Conservation (phyloP, 2,797 vertebrate genomes). For the Sylvia borin region DNA sequence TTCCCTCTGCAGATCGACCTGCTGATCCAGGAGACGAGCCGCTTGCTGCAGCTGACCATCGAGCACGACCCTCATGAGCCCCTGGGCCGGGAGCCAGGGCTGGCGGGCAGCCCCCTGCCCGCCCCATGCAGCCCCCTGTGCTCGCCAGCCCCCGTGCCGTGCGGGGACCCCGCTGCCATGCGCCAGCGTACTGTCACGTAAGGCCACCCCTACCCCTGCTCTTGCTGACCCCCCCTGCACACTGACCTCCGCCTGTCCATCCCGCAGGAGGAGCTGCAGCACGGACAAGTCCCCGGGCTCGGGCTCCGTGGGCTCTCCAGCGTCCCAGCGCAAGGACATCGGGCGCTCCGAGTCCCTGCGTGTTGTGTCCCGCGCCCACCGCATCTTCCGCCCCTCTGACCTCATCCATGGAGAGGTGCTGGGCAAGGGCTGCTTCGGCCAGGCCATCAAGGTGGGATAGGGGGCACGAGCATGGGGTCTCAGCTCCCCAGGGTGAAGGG, state of each 20-base stretch:
- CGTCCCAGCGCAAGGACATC: constrained; percentile 89
- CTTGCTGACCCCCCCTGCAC: accelerated
- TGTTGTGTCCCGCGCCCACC: constrained; percentile 85
- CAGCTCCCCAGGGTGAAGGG: accelerated
- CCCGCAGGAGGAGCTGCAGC: constrained; percentile 89
- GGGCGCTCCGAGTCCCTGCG: constrained; percentile 93
- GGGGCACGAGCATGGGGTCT: accelerated
- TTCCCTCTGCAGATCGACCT: constrained; percentile 85
- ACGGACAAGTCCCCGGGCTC: constrained; percentile 92
- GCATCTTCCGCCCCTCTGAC: constrained; percentile 96
- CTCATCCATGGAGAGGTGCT: constrained; percentile 97
- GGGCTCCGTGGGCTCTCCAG: constrained; percentile 83
- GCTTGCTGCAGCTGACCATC: constrained; percentile 93
- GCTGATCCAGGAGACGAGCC: constrained; percentile 94
- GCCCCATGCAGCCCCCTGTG: constrained; percentile 70
- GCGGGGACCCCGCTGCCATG: constrained; percentile 72
- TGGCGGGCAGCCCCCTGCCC: constrained; percentile 76
- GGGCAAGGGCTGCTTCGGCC: constrained; percentile 95
- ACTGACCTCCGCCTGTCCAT: accelerated
- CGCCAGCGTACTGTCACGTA: constrained; percentile 83
- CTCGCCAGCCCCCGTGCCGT: constrained; percentile 78
- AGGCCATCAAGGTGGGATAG: constrained; percentile 91
- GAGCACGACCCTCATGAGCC: constrained; percentile 91
- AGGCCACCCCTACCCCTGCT: constrained; percentile 18
- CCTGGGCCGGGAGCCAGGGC: constrained; percentile 37